These are phyloP conservation scores for Protonemura montana DNA, from an alignment of 2,888 invertebrate genomes.

Conservation along the genomic window DNA sequence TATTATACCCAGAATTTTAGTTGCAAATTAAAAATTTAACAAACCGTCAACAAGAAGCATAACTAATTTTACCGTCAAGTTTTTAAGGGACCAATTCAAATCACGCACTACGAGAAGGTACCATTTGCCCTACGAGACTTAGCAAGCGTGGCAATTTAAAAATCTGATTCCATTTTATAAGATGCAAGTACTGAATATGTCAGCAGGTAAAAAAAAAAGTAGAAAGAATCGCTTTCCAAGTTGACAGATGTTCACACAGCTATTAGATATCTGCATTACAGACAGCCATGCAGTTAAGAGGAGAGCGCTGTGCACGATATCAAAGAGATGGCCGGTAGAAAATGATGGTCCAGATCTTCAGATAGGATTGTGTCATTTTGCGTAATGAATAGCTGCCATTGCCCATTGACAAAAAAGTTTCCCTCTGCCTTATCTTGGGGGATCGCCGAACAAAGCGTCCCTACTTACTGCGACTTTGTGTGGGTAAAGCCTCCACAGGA, in stretches of 20 bases:
- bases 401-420: constrained; percentile 8
- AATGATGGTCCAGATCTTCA: constrained; percentile 15
- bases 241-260: constrained; percentile 31
- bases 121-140: no score
- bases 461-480: background rate
- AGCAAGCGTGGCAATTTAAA: no score
- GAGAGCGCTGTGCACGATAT: background rate
- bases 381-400: constrained; percentile 15
- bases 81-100: no score
- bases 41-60: no score
- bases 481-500: background rate
- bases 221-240: background rate
- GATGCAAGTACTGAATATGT: background rate
- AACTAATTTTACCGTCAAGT: no score
- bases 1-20: no score
- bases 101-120: no score
- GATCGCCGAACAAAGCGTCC: background rate
- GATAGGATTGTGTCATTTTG: constrained; percentile 30
- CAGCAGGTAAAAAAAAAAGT: background rate
- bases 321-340: background rate
- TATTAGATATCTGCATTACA: constrained; percentile 24
- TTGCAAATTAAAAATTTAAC: no score
- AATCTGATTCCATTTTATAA: background rate
- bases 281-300: background rate
- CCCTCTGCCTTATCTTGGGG: background rate